Percentiles rank a stretch among this genome's conserved stretches.
These are phyloP conservation scores for Siniperca knerii DNA, from an alignment of 2,113 vertebrate genomes.

Conservation along the genomic window DNA sequence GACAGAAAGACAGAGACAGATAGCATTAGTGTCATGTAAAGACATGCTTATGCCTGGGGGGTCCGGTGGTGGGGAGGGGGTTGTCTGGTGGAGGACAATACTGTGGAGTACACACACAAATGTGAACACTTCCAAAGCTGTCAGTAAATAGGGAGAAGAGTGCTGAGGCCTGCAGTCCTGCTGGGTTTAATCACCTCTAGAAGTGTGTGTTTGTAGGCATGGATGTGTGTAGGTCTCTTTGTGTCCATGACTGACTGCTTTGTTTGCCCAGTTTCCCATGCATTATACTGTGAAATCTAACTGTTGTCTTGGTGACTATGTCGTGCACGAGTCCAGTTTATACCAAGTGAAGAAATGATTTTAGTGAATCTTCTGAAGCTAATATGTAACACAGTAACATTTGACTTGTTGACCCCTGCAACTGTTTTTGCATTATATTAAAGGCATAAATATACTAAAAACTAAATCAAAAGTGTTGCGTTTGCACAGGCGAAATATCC, in stretches of 20 bases:
- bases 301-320: constrained; percentile 70
- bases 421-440: background rate
- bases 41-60: constrained; percentile 63
- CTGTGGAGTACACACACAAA: constrained; percentile 44
- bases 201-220: constrained; percentile 30
- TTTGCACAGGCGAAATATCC: too few species aligned
- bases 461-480: too few species aligned
- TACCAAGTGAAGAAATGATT: constrained; percentile 10
- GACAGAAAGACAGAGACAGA: constrained; percentile 43
- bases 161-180: constrained; percentile 57
- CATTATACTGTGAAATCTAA: constrained; percentile 68
- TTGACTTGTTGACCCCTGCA: background rate
- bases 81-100: constrained; percentile 60
- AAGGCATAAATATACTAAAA: too few species aligned
- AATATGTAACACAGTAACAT: background rate
- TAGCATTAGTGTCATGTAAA: constrained; percentile 65
- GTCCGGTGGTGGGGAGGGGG: constrained; percentile 39
- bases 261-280: constrained; percentile 70
- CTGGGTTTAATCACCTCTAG: constrained; percentile 72
- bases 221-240: constrained; percentile 6
- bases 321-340: constrained; percentile 5
- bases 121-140: constrained; percentile 45
- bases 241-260: constrained; percentile 45
- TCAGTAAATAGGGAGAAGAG: constrained; percentile 50
- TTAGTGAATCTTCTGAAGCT: background rate